A percentile compares a stretch with the other conserved stretches of the same genome.
phyloP scores from a whole-genome alignment of 30 jellyfish, hydroid and myxozoan species.

The Aurelia aurita complex sp. Pacific region DNA sequence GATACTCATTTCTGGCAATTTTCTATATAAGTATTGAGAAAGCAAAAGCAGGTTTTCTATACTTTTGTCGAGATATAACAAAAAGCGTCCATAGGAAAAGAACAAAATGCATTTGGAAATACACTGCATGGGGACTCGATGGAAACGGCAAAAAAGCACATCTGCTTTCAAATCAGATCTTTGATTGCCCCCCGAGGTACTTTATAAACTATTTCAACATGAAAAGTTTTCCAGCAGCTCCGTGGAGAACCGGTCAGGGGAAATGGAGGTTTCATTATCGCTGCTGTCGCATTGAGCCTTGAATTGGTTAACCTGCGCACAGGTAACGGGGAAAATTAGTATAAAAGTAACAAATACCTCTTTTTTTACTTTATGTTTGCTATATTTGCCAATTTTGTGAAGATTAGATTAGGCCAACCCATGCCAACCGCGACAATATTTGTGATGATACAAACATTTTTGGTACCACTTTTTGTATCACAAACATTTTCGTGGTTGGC shows the following conservation, averaged over 20 bases:
- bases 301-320: neutral
- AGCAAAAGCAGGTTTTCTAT: neutral
- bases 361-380: too few species aligned
- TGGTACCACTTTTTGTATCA: too few species aligned
- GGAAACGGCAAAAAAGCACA: conserved; percentile 12
- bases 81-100: neutral
- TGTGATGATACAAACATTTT: too few species aligned
- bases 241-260: neutral
- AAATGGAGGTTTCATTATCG: conserved; percentile 11
- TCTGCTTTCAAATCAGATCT: conserved; percentile 26
- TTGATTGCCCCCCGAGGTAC: conserved; percentile 19
- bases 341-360: too few species aligned
- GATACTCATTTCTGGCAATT: neutral
- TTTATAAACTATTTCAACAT: conserved; percentile 9
- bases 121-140: conserved; percentile 1
- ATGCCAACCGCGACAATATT: too few species aligned
- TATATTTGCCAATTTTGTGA: too few species aligned
- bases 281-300: conserved; percentile 10
- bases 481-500: too few species aligned
- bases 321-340: too few species aligned
- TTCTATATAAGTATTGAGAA: neutral
- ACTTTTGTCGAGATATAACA: neutral
- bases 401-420: too few species aligned
- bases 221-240: neutral
- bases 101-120: neutral